Evolutionary conservation across 2,888 invertebrate species (phyloP).

Genomic region (Ctena decussata): DNA sequence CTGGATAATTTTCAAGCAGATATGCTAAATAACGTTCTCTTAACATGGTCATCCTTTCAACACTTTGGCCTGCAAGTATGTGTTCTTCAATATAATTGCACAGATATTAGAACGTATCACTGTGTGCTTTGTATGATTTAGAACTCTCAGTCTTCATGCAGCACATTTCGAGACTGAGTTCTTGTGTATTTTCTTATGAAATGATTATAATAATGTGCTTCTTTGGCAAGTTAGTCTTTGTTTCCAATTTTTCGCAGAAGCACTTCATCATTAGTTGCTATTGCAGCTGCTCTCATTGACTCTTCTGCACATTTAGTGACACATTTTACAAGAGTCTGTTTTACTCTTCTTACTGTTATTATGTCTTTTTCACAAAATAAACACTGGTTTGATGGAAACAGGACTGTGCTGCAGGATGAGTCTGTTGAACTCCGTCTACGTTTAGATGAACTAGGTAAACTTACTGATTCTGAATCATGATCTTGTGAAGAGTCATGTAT

Average conservation of each 20-base stretch:
- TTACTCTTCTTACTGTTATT: constrained; percentile 24
- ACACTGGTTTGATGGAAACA: constrained; percentile 33
- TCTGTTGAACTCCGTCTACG: neutral
- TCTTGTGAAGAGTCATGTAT: neutral
- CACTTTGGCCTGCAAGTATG: constrained; percentile 30
- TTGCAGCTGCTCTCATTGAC: constrained; percentile 28
- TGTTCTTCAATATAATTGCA: constrained; percentile 33
- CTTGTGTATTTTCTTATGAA: constrained; percentile 40
- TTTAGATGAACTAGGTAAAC: constrained; percentile 2
- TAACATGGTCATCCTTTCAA: constrained; percentile 50
- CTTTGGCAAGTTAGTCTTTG: constrained; percentile 33
- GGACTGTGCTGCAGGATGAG: neutral
- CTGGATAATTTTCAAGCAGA: constrained; percentile 23
- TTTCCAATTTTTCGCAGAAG: constrained; percentile 23
- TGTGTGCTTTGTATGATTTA: constrained; percentile 7
- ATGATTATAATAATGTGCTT: constrained; percentile 34
- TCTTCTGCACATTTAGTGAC: constrained; percentile 40
- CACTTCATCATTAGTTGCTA: constrained; percentile 8
- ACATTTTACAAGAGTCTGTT: constrained; percentile 39
- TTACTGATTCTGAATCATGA: neutral
- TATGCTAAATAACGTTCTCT: constrained; percentile 23
- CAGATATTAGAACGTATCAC: constrained; percentile 15
- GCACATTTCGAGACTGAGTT: constrained; percentile 5
- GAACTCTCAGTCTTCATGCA: constrained; percentile 1
- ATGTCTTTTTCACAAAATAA: constrained; percentile 43